phyloP scores from a whole-genome alignment of 2,888 invertebrate genomes.

The Escarpia spicata region DNA sequence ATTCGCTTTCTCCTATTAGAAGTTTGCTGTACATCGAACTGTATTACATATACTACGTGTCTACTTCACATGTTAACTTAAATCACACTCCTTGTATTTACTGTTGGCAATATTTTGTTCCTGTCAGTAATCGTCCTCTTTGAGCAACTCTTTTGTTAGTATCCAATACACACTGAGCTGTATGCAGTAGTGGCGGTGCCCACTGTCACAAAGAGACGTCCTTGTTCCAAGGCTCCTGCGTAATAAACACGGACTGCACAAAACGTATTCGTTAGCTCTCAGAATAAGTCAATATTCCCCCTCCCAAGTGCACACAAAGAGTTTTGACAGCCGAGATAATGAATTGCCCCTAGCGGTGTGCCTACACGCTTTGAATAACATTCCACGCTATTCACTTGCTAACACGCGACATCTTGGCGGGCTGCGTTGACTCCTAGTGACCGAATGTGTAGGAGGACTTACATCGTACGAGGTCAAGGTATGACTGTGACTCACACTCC shows the following conservation, averaged over 20 bases:
- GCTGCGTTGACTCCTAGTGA: neutral
- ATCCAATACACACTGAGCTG: too few relatives aligned
- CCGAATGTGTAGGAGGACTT: neutral
- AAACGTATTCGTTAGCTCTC: neutral
- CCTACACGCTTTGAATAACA: neutral
- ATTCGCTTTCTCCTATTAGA: too few relatives aligned
- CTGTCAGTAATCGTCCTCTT: too few relatives aligned
- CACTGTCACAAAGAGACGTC: neutral
- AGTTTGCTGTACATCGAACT: too few relatives aligned
- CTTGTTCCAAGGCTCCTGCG: neutral
- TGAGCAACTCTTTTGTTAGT: too few relatives aligned
- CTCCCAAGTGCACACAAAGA: neutral
- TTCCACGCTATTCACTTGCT: too few relatives aligned
- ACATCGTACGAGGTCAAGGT: neutral
- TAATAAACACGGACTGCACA: neutral
- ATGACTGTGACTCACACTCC: neutral
- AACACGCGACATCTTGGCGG: neutral
- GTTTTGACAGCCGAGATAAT: constrained; percentile 10
- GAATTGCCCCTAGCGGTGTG: neutral
- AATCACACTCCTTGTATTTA: too few relatives aligned
- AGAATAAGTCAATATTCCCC: neutral
- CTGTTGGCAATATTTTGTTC: too few relatives aligned
- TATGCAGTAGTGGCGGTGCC: too few relatives aligned
- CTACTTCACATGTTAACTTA: too few relatives aligned
- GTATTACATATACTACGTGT: too few relatives aligned